These are phyloP conservation scores for Calypte anna DNA, from an alignment of 2,113 vertebrate species.

Conservation along the genomic window DNA sequence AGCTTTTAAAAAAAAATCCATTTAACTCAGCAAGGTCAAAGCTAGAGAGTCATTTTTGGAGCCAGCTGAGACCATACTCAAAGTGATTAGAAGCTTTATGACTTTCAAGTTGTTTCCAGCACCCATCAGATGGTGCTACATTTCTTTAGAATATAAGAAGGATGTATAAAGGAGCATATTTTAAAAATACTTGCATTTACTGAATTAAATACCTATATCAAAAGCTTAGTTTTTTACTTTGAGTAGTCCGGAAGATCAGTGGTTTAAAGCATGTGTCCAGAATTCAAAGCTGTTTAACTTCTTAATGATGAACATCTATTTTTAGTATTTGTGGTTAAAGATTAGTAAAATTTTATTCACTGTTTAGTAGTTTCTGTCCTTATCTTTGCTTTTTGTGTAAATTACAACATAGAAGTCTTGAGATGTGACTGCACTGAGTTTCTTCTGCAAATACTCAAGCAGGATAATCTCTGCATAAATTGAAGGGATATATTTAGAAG, in stretches of 20 bases:
- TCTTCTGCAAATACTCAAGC: neutral
- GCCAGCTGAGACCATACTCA: neutral
- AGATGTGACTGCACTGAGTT: neutral
- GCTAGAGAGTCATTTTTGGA: neutral
- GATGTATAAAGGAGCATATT: neutral
- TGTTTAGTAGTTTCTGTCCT: neutral
- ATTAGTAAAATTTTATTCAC: neutral
- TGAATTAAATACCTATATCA: neutral
- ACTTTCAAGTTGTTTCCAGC: neutral
- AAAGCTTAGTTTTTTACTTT: neutral
- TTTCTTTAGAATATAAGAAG: neutral
- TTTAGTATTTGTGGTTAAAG: neutral
- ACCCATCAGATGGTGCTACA: accelerated
- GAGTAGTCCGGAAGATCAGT: neutral
- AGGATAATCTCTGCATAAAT: neutral
- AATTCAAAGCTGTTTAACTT: neutral
- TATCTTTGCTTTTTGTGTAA: neutral
- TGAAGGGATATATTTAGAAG: neutral
- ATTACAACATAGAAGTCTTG: neutral
- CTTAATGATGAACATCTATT: neutral
- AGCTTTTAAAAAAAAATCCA: neutral
- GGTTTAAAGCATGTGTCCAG: neutral
- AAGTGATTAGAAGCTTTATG: neutral
- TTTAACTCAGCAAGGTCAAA: neutral
- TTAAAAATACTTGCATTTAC: neutral